phyloP scores from a whole-genome alignment of 2,797 vertebrate species.

The Pogoniulus pusillus region DNA sequence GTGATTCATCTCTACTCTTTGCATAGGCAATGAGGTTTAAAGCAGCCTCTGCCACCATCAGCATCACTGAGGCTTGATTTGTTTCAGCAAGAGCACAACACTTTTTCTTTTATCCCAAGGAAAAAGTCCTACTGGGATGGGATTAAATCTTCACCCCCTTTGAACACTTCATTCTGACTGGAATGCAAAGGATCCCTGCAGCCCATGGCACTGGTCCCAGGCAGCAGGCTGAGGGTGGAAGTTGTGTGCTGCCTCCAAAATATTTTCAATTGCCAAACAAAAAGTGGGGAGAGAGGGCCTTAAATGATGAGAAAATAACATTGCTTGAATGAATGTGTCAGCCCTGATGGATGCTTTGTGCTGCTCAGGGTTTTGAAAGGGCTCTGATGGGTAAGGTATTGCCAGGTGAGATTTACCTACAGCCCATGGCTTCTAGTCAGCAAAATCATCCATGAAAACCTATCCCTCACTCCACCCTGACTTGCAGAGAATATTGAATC shows the following conservation, averaged over 20 bases:
- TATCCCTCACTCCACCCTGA: slow-evolving; percentile 53
- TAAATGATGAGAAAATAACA: slow-evolving; percentile 48
- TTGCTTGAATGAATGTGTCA: slow-evolving; percentile 49
- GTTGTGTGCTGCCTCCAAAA: neutral
- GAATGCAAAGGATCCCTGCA: neutral
- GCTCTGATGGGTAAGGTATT: slow-evolving; percentile 34
- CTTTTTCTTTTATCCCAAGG: neutral
- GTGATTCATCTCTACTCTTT: neutral
- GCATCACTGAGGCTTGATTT: slow-evolving; percentile 7
- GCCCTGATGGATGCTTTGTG: slow-evolving; percentile 45
- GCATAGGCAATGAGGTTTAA: neutral
- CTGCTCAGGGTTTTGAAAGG: slow-evolving; percentile 22
- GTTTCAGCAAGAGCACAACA: neutral
- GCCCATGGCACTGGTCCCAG: neutral
- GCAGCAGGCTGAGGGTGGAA: neutral
- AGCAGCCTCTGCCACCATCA: neutral
- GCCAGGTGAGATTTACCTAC: slow-evolving; percentile 65
- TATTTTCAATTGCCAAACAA: slow-evolving; percentile 44
- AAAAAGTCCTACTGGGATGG: neutral
- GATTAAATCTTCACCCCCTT: slow-evolving; percentile 28
- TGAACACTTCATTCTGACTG: neutral
- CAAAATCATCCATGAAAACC: slow-evolving; percentile 17
- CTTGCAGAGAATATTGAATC: slow-evolving; percentile 48
- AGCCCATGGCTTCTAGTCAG: slow-evolving; percentile 36
- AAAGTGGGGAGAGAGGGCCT: slow-evolving; percentile 8